Base-by-base conservation (phyloP, 2,888 invertebrate genomes). In the Stenurella melanura region DNA sequence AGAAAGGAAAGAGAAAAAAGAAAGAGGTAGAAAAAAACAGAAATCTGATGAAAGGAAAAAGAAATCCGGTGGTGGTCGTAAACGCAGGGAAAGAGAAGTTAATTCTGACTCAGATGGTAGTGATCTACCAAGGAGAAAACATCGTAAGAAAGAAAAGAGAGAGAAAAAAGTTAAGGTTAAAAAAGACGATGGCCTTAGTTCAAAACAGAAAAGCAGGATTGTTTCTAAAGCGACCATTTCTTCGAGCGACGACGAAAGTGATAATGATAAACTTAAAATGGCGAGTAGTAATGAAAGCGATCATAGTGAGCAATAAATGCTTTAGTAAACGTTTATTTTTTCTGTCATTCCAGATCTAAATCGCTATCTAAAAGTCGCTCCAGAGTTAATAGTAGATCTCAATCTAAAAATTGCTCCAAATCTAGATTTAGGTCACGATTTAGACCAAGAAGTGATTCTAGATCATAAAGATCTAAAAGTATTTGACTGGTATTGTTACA, bases 191-290 rank as follows among this genome's bases (percentile, higher is more conserved):
- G 95, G 96, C 21, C 93, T 96, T 74, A 92, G 95, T 56, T 93
- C 94, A 10, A 97, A 96, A 89, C 96, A 97, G 88, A 95, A 97
- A 63, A 93, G 95, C 80, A 94, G 96, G 86, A 95, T 98, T 87
- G 95, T 97, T 0, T 98, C 98, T 0, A 98, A 98, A 88, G 98
- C 96, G 75, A 97, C 97, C 0, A 98, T 98, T 82, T 98, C 98
- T 0, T 97, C 97, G 0, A 95, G 95, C 78, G 96, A 96, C 86
- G 96, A 96, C 0, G 92, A 92, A 70, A 95, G 95, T 80, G 94
- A 94, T 73, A 90, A 90, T 71, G 90, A 88, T 67, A 89, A 90
- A 80, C 90, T 91, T 75, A 92, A 93, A 86, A 91, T 92, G 80
- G 91, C 91, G 1, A 92, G 92, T 83, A 91, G 92, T 83, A 92